phyloP scores from a whole-genome alignment of 2,113 vertebrate genomes.

The Castor canadensis region DNA sequence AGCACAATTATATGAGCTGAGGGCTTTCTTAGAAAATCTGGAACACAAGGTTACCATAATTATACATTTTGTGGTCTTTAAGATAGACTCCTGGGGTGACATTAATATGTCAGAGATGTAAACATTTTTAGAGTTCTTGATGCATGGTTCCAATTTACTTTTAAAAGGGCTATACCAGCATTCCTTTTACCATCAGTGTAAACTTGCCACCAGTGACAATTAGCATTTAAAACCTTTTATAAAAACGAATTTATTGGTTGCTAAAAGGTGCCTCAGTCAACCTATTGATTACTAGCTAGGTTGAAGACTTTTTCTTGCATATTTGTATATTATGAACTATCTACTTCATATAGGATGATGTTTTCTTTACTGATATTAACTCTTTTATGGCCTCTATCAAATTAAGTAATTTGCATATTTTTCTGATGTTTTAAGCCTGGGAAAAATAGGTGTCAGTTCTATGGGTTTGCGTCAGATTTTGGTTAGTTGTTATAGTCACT shows the following conservation, averaged over 20 bases:
- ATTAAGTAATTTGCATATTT: not conserved
- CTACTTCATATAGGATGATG: not conserved
- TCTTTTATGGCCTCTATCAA: not conserved
- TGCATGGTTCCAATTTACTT: not conserved
- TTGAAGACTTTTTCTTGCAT: not conserved
- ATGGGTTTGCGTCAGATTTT: not conserved
- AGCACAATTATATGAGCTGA: not conserved
- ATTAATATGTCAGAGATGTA: not conserved
- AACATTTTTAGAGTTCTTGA: not conserved
- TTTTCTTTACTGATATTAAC: not conserved
- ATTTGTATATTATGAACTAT: not conserved
- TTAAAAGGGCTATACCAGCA: not conserved
- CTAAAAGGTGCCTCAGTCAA: not conserved
- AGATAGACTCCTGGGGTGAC: not conserved
- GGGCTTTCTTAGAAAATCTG: conserved; percentile 11
- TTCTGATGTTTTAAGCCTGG: not conserved
- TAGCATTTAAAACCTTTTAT: not conserved
- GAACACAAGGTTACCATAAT: not conserved
- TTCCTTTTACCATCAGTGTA: no score
- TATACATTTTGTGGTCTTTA: not conserved
- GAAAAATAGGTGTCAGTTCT: not conserved
- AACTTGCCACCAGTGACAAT: not conserved
- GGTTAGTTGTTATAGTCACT: not conserved
- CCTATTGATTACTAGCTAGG: not conserved
- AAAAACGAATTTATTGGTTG: not conserved